A percentile compares a stretch with the other conserved stretches of the same genome.
Conservation (phyloP, 1,140 invertebrate species). For the Bombus superbus region DNA sequence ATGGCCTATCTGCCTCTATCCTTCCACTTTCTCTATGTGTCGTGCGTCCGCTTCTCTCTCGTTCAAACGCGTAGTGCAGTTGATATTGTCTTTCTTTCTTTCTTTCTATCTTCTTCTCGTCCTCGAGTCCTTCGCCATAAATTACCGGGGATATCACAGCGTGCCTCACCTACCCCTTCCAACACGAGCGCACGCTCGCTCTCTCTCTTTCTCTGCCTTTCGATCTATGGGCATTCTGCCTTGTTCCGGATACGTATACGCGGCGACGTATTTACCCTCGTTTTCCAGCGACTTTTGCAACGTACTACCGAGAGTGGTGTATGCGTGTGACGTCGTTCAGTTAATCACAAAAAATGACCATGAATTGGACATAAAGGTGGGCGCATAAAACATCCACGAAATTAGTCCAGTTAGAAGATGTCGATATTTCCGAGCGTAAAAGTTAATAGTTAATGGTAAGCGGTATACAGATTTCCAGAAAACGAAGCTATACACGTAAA, state of each 20-base stretch:
- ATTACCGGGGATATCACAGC: conserved; percentile 61
- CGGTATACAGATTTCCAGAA: too few relatives aligned
- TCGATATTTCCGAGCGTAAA: too few relatives aligned
- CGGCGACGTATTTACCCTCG: conserved; percentile 20
- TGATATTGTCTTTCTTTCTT: conserved; percentile 7
- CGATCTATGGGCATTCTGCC: background rate
- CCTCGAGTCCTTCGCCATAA: conserved; percentile 54
- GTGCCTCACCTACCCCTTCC: conserved; percentile 32
- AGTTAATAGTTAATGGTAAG: too few relatives aligned
- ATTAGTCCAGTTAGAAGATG: too few relatives aligned
- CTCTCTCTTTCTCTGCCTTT: background rate
- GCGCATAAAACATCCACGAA: too few relatives aligned
- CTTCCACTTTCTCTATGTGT: conserved; percentile 19
- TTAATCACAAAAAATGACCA: too few relatives aligned
- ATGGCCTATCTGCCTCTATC: conserved; percentile 17
- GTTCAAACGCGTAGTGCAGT: background rate
- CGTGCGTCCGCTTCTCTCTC: background rate
- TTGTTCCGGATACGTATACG: conserved; percentile 25
- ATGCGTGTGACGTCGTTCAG: too few relatives aligned
- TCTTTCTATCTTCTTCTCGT: conserved; percentile 14
- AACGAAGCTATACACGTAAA: too few relatives aligned
- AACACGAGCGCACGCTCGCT: background rate
- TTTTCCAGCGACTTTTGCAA: background rate
- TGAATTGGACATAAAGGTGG: too few relatives aligned
- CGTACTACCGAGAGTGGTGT: too few relatives aligned